Percentiles rank a stretch among this genome's conserved stretches.
Evolutionary conservation across 92 coral and sea anemone genomes (phyloP).

Genomic region (Isaurus tuberculatus): DNA sequence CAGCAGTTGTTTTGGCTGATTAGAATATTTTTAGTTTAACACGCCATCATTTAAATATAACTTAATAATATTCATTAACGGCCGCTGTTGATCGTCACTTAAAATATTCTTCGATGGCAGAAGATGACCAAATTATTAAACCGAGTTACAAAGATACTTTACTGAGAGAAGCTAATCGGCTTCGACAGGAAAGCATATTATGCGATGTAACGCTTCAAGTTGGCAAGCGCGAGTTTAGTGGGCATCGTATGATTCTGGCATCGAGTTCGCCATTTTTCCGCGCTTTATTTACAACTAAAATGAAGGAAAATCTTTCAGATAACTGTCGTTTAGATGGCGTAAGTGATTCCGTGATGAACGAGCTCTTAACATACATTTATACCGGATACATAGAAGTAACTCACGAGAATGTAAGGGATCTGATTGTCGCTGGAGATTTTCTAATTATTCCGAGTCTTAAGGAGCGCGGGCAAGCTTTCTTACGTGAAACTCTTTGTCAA

Average conservation of each 20-base stretch:
- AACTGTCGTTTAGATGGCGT: slow-evolving; percentile 55
- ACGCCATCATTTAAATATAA: no score
- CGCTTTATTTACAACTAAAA: slow-evolving; percentile 68
- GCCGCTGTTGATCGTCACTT: not conserved
- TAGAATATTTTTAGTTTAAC: no score
- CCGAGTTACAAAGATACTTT: slow-evolving; percentile 31
- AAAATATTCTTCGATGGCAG: not conserved
- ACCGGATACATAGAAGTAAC: slow-evolving; percentile 69
- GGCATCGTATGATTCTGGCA: slow-evolving; percentile 73
- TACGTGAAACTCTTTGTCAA: slow-evolving; percentile 49
- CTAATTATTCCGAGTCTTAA: slow-evolving; percentile 68
- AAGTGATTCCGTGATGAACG: slow-evolving; percentile 55
- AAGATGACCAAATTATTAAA: not conserved
- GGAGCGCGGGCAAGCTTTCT: slow-evolving; percentile 50
- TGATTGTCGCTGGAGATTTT: slow-evolving; percentile 70
- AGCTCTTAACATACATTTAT: slow-evolving; percentile 67
- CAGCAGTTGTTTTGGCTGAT: no score
- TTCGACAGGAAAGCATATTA: slow-evolving; percentile 41
- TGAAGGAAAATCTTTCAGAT: slow-evolving; percentile 54
- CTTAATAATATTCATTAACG: not conserved
- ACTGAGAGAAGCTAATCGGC: slow-evolving; percentile 33
- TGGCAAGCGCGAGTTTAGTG: slow-evolving; percentile 61
- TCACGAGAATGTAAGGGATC: slow-evolving; percentile 65
- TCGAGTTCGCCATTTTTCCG: slow-evolving; percentile 77
- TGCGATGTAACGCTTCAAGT: slow-evolving; percentile 78